phyloP scores from a whole-genome alignment of 2,113 vertebrate genomes.

The Marmota flaviventris region DNA sequence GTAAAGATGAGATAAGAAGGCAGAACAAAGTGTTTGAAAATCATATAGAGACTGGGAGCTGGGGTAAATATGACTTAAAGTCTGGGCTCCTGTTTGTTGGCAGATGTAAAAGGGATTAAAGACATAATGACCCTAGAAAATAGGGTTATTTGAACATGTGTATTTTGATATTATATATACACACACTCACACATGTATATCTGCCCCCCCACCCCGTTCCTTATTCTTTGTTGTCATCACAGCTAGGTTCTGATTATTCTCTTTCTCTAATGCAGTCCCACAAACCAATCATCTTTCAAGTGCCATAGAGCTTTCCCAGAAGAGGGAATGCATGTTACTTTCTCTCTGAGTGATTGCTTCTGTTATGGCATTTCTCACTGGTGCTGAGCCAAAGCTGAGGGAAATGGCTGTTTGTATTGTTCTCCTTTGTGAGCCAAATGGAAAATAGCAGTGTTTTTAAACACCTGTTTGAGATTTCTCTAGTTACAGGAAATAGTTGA shows the following conservation, averaged over 20 bases:
- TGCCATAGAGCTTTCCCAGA: conserved; percentile 2
- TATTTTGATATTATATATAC: neutral
- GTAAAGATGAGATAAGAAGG: neutral
- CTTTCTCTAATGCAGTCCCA: neutral
- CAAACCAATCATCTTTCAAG: conserved; percentile 63
- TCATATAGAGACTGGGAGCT: neutral
- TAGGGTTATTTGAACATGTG: neutral
- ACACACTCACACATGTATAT: neutral
- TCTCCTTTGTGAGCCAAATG: conserved; percentile 56
- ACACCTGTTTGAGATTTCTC: conserved; percentile 77
- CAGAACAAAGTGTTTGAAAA: neutral
- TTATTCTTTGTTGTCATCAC: neutral
- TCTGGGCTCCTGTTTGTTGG: neutral
- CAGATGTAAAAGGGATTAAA: neutral
- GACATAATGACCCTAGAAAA: neutral
- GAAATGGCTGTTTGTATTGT: conserved; percentile 61
- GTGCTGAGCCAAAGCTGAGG: conserved; percentile 26
- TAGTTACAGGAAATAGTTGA: conserved; percentile 64
- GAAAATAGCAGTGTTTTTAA: conserved; percentile 74
- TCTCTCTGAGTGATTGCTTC: conserved; percentile 67
- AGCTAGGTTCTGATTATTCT: conserved; percentile 21
- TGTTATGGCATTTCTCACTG: conserved; percentile 31
- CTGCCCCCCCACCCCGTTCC: neutral
- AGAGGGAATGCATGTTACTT: conserved; percentile 38
- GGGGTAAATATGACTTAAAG: neutral